phyloP scores from a whole-genome alignment of 2,797 vertebrate genomes.

The Ctenochaetus hawaiiensis region DNA sequence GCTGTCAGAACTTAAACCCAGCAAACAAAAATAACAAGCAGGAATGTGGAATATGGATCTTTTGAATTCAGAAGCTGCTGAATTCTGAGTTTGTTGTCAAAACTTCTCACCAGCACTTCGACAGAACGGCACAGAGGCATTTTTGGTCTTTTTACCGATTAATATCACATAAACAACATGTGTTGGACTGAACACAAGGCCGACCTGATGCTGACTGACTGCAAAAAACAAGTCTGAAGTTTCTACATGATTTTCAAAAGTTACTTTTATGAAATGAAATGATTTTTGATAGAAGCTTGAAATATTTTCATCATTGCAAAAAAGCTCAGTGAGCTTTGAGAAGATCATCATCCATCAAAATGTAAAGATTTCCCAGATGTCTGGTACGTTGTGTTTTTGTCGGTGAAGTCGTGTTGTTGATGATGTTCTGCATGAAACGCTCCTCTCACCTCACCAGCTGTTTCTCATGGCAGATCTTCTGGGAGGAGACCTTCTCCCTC shows the following conservation, averaged over 20 bases:
- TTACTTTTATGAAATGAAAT: not conserved
- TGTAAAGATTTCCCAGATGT: conserved; percentile 20
- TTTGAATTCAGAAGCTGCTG: not conserved
- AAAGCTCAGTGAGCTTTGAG: no score
- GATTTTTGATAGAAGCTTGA: no score
- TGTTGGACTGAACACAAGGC: not conserved
- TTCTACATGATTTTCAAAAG: not conserved
- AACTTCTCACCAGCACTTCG: not conserved
- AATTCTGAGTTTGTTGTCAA: not conserved
- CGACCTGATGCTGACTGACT: not conserved
- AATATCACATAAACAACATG: not conserved
- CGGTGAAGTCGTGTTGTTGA: no score
- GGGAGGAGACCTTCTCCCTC: no score
- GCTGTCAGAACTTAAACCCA: not conserved
- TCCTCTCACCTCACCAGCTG: no score
- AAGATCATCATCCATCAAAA: no score
- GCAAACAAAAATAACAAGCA: no score
- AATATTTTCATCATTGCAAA: no score
- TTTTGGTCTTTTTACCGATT: not conserved
- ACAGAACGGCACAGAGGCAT: not conserved
- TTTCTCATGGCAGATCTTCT: no score
- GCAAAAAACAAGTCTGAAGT: not conserved
- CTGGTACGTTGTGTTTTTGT: conserved; percentile 5
- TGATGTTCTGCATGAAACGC: no score
- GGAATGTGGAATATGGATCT: not conserved